Percentiles rank a stretch among this genome's conserved stretches.
Conservation (phyloP, 2,797 vertebrate genomes). For the Microctenopoma steveboyesi region DNA sequence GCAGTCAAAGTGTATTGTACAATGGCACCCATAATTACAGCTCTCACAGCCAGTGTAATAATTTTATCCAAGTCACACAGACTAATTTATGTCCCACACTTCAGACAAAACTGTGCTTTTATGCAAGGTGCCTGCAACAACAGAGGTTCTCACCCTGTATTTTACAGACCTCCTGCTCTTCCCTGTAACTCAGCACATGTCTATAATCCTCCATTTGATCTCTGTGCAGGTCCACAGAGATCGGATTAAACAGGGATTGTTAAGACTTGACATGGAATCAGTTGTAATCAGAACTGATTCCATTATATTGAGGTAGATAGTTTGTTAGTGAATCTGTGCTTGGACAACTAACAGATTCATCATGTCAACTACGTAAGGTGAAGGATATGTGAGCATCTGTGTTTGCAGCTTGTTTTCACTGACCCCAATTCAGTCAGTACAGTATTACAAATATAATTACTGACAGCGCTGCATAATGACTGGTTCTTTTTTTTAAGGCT, state of each 20-base stretch:
- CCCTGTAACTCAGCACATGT: conserved; percentile 22
- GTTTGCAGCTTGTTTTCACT: not conserved
- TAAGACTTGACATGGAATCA: conserved; percentile 7
- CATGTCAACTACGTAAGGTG: too few relatives aligned
- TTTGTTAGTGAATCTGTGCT: not conserved
- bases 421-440: not conserved
- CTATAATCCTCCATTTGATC: conserved; percentile 16
- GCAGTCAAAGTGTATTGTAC: conserved; percentile 30
- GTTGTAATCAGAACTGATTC: too few relatives aligned
- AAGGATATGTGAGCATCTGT: too few relatives aligned
- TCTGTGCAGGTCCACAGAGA: not conserved
- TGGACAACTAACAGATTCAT: too few relatives aligned
- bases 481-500: too few relatives aligned
- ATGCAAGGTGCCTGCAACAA: conserved; percentile 11
- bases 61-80: conserved; percentile 21
- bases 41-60: conserved; percentile 14
- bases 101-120: conserved; percentile 20
- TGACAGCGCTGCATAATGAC: too few relatives aligned
- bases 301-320: too few relatives aligned
- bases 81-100: conserved; percentile 32
- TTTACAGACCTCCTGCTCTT: conserved; percentile 23
- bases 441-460: not conserved
- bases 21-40: conserved; percentile 51
- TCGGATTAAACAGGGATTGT: conserved; percentile 22
- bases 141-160: conserved; percentile 15